Evolutionary conservation across 2,797 vertebrate species (phyloP).

Genomic region (Myotis vivesi): DNA sequence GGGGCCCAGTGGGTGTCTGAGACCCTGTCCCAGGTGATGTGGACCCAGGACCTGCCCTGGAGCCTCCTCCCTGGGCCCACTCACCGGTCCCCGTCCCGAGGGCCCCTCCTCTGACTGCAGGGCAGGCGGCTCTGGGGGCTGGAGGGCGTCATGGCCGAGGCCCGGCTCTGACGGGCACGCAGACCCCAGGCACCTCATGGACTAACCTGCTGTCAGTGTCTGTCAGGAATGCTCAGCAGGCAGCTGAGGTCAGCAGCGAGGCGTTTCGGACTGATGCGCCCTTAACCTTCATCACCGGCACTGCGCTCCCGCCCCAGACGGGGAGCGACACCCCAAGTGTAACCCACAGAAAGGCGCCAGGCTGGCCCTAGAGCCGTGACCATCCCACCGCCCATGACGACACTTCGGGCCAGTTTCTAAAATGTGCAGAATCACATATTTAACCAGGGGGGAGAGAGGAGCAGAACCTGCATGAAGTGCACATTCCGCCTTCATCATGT

Average conservation of each 20-base stretch:
- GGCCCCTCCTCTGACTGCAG: background rate
- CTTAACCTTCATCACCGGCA: conserved; percentile 70
- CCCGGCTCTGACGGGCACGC: conserved; percentile 31
- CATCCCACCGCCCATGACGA: too few relatives aligned
- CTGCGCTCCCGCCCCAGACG: background rate
- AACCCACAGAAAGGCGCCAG: conserved; percentile 37
- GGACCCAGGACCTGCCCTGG: background rate
- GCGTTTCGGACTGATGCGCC: conserved; percentile 63
- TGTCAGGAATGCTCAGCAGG: conserved; percentile 63
- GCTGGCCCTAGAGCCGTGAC: too few relatives aligned
- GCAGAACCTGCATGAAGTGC: too few relatives aligned
- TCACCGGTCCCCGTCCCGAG: background rate
- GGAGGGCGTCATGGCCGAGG: background rate
- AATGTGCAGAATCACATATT: too few relatives aligned
- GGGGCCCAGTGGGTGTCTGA: background rate
- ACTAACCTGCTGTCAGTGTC: conserved; percentile 65
- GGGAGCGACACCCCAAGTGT: conserved; percentile 4
- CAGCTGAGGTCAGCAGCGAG: conserved; percentile 70
- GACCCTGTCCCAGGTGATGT: too few relatives aligned
- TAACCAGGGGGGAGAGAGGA: too few relatives aligned
- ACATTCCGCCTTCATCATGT: too few relatives aligned
- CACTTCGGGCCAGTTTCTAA: too few relatives aligned
- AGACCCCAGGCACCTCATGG: conserved; percentile 50
- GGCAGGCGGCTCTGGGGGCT: background rate
- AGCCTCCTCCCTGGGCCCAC: background rate